A percentile compares a stretch with the other conserved stretches of the same genome.
These are phyloP conservation scores for Oryzias melastigma DNA, from an alignment of 2,113 vertebrate genomes.

Conservation along the genomic window DNA sequence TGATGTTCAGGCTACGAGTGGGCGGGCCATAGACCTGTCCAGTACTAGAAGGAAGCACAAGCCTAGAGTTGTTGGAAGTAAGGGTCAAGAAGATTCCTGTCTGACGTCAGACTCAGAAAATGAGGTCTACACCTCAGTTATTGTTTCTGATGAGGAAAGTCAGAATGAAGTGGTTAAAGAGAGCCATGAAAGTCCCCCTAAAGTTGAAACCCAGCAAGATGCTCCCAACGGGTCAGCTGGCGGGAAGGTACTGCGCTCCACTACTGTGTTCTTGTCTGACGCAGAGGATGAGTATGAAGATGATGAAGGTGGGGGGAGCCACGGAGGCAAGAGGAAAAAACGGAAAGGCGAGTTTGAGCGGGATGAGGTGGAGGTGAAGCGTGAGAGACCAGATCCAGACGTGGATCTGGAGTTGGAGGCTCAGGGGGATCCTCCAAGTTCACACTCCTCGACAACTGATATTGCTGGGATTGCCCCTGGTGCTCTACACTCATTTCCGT, in stretches of 20 bases:
- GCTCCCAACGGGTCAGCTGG: constrained; percentile 51
- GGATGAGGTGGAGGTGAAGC: constrained; percentile 71
- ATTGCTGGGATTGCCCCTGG: constrained; percentile 52
- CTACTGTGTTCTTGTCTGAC: constrained; percentile 80
- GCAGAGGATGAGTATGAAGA: constrained; percentile 80
- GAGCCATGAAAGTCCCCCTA: constrained; percentile 63
- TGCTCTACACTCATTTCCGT: constrained; percentile 71
- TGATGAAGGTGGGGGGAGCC: constrained; percentile 59
- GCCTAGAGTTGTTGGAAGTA: constrained; percentile 37
- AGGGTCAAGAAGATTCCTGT: constrained; percentile 64
- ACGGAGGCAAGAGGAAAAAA: constrained; percentile 64
- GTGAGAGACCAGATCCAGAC: constrained; percentile 72
- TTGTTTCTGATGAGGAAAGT: constrained; percentile 79
- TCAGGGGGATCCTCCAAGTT: constrained; percentile 74
- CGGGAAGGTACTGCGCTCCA: constrained; percentile 78
- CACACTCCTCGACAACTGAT: constrained; percentile 54
- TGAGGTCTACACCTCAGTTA: constrained; percentile 78
- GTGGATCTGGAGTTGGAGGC: constrained; percentile 77
- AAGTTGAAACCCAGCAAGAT: constrained; percentile 58
- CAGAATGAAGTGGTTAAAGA: constrained; percentile 67
- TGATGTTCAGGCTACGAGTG: constrained; percentile 54
- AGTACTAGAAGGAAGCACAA: constrained; percentile 60
- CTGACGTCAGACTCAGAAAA: constrained; percentile 80
- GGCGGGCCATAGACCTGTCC: constrained; percentile 75
- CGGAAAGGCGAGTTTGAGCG: constrained; percentile 63